A percentile compares a stretch with the other conserved stretches of the same genome.
These are phyloP conservation scores for Phoeniculus purpureus DNA, from an alignment of 2,797 vertebrate genomes.

Conservation along the genomic window DNA sequence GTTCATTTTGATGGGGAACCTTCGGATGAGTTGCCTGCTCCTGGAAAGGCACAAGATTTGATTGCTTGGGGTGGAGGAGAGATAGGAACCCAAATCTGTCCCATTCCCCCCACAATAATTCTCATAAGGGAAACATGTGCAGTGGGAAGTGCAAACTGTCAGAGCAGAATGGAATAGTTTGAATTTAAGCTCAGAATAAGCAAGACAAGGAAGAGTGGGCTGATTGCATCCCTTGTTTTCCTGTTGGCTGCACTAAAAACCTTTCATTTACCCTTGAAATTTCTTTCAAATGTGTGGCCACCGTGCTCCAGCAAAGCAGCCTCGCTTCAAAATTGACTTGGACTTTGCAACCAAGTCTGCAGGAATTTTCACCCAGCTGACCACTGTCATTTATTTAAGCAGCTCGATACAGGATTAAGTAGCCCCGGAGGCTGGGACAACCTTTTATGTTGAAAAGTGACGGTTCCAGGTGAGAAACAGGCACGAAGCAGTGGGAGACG, in stretches of 20 bases:
- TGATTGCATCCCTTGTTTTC: not conserved
- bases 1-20: not conserved
- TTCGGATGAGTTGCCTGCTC: not conserved
- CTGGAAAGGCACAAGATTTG: not conserved
- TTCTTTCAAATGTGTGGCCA: slow-evolving; percentile 18
- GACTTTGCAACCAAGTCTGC: slow-evolving; percentile 20
- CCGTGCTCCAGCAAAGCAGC: not conserved
- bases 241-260: slow-evolving; percentile 28
- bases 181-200: slow-evolving; percentile 25
- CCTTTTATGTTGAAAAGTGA: slow-evolving; percentile 25
- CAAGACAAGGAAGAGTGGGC: not conserved
- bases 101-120: not conserved
- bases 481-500: not conserved
- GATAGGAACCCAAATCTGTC: slow-evolving; percentile 13
- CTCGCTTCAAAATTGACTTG: slow-evolving; percentile 18
- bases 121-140: not conserved
- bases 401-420: slow-evolving; percentile 1
- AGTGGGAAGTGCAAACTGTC: not conserved
- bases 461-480: slow-evolving; percentile 26
- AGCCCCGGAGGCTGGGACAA: not conserved
- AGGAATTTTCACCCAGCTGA: slow-evolving; percentile 15
- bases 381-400: not conserved
- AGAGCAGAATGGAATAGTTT: slow-evolving; percentile 1
- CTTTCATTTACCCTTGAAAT: slow-evolving; percentile 1
- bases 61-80: not conserved